Percentiles rank a stretch among this genome's conserved stretches.
phyloP scores from a whole-genome alignment of 2,113 vertebrate species.

The Dasyurus viverrinus region DNA sequence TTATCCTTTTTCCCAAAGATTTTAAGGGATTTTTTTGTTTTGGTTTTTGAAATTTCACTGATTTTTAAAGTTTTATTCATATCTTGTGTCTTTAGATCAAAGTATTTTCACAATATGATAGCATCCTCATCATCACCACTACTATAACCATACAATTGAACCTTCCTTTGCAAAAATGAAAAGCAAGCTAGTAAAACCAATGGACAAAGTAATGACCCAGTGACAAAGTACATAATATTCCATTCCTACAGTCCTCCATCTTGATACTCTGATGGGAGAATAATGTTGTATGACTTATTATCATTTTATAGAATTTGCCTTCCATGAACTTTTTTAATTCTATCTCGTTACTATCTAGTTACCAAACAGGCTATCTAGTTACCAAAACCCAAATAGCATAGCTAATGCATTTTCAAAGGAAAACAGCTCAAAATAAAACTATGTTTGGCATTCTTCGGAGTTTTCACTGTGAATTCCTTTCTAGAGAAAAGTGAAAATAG shows the following conservation, averaged over 20 bases:
- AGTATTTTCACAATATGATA: neutral
- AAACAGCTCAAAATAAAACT: neutral
- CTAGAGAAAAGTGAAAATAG: constrained; percentile 30
- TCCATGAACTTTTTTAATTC: neutral
- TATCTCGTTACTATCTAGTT: too few species aligned
- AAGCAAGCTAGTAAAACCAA: neutral
- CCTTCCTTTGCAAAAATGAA: neutral
- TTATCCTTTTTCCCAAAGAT: neutral
- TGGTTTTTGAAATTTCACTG: neutral
- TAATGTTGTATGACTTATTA: neutral
- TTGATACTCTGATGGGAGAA: neutral
- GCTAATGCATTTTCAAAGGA: neutral
- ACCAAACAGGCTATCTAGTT: neutral
- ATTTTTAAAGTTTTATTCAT: neutral
- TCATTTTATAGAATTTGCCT: neutral
- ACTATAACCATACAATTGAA: neutral
- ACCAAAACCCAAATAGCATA: neutral
- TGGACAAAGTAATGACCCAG: neutral
- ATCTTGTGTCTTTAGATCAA: neutral
- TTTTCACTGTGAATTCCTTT: constrained; percentile 28
- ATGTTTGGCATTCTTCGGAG: neutral
- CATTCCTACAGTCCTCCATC: neutral
- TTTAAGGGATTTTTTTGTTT: neutral
- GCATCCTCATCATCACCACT: neutral
- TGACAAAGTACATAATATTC: neutral